Evolutionary conservation across 2,888 invertebrate genomes (phyloP), one percentile per base, ranked within the genome.

Genomic region (Caprella mutica): DNA sequence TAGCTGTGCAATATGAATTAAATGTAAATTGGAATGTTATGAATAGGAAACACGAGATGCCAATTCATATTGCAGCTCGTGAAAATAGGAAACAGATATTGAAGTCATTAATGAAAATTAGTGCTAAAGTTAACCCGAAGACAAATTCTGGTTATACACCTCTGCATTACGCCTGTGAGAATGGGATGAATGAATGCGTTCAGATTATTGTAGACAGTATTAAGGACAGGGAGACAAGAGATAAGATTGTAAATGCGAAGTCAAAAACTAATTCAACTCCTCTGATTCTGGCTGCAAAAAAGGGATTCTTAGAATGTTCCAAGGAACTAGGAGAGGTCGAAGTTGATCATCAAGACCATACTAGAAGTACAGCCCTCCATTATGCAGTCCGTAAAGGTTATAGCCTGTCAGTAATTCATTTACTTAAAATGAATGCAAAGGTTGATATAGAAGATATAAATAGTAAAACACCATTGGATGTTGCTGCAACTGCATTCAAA

Each of bases 311-410:
- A 14, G 48, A 27, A 14, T 48, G 48, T 21, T 48, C 29, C 30
- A 27, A 30, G 21, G 29, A 19, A 14, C 48, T 48, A 5, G n/a
- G 9, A 5, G 48, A 30, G 1, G 30, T 30, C 48, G 30, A 48
- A 21, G 29, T 30, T 17, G 30, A 48, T 21, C 27, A 29, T 21
- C 50, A 52, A 38, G 52, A 46, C 3, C 39, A 56, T n/a, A 24
- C 29, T 14, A 27, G 38, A 9, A n/a, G n/a, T n/a, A 58, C 56
- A n/a, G 59, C 59, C 17, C 42, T 59, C 29, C 54, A 53, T n/a
- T 38, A 27, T 23, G 63, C 59, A 30, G 59, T 52, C 23, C 54
- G 52, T 6, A 54, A 54, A 5, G 55, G 56, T 21, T 48, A 29
- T n/a, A n/a, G n/a, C 27, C 8, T 48, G 5, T 48, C 48, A 14